Percentiles rank a stretch among this genome's conserved stretches.
Conservation (phyloP, 2,113 vertebrate species). For the Eira barbara region DNA sequence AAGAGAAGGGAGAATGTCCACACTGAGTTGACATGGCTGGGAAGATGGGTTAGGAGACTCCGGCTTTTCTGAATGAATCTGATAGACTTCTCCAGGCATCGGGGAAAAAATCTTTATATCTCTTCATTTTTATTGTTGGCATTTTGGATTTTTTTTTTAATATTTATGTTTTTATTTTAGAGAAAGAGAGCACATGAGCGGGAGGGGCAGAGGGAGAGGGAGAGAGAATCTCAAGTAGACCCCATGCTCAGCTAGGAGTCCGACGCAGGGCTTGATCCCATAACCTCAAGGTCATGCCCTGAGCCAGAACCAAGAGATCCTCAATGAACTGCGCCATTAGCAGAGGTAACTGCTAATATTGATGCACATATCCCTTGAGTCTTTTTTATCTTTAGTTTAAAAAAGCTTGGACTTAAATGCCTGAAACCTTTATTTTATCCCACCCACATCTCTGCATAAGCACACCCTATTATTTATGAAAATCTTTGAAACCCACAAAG, state of each 20-base stretch:
- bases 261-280: background rate
- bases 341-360: background rate
- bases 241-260: background rate
- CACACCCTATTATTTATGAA: background rate
- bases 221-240: background rate
- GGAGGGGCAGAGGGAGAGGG: background rate
- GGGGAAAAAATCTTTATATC: background rate
- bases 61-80: background rate
- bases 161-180: background rate
- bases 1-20: background rate
- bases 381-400: background rate
- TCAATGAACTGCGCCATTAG: background rate
- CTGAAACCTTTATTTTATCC: background rate
- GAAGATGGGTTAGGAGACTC: background rate
- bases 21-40: background rate
- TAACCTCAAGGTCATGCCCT: background rate
- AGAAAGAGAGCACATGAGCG: background rate
- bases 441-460: background rate
- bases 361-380: rapidly evolving
- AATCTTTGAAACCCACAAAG: background rate
- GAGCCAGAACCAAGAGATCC: background rate
- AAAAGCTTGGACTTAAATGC: background rate
- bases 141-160: background rate
- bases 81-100: background rate
- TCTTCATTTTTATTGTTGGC: background rate